phyloP scores from a whole-genome alignment of 2,888 invertebrate genomes.

The Anaspis maculata region DNA sequence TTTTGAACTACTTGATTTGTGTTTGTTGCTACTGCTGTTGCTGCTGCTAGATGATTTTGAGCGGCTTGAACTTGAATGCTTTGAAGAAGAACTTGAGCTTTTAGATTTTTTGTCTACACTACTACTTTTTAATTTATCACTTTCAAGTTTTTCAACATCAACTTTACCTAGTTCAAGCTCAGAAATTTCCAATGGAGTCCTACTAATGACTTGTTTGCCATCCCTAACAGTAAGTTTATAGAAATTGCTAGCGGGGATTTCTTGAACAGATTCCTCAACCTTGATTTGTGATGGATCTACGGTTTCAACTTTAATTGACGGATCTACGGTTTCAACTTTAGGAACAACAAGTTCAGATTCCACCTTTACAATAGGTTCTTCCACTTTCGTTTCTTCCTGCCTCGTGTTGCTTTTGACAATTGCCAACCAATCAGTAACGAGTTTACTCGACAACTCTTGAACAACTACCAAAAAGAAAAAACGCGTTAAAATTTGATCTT shows the following conservation, averaged over 20 bases:
- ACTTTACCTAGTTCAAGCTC: constrained; percentile 10
- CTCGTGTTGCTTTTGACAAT: constrained; percentile 68
- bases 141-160: constrained; percentile 17
- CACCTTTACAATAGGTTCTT: constrained; percentile 2
- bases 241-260: constrained; percentile 28
- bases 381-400: constrained; percentile 18
- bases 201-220: constrained; percentile 61
- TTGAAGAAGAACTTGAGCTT: constrained; percentile 15
- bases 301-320: constrained; percentile 5
- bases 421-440: constrained; percentile 86
- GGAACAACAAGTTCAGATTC: not conserved
- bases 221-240: constrained; percentile 65
- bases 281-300: constrained; percentile 10
- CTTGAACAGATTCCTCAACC: constrained; percentile 5
- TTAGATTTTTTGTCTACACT: too few relatives aligned
- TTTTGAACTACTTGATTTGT: constrained; percentile 29
- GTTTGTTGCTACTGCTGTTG: constrained; percentile 10
- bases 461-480: constrained; percentile 49
- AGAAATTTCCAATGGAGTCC: constrained; percentile 6
- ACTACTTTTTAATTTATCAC: constrained; percentile 21
- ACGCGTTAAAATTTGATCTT: constrained; percentile 1
- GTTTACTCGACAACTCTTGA: constrained; percentile 64
- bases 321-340: not conserved
- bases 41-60: constrained; percentile 16
- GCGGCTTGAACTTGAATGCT: constrained; percentile 8